Conservation (phyloP, 2,113 vertebrate species). For the Murina feae region DNA sequence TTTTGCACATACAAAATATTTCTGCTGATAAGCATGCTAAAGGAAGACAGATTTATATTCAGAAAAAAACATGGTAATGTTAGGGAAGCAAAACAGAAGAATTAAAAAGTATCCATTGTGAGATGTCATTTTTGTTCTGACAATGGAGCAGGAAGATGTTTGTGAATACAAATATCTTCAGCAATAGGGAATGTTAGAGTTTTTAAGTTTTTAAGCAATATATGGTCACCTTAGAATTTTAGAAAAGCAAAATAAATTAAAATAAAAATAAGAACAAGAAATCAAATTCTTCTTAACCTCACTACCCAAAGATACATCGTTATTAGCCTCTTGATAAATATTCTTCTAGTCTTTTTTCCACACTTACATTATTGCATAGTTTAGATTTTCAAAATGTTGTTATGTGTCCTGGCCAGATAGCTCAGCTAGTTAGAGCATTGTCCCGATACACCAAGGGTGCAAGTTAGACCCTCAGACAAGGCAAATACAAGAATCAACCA, state of each 20-base stretch:
- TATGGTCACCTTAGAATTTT: neutral
- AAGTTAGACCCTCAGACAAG: neutral
- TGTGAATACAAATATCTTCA: neutral
- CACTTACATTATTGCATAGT: neutral
- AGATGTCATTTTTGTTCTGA: neutral
- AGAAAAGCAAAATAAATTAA: neutral
- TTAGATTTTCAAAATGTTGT: neutral
- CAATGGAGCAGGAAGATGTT: neutral
- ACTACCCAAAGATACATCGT: neutral
- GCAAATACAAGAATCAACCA: neutral
- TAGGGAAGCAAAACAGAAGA: constrained; percentile 11
- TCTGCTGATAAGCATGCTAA: constrained; percentile 40
- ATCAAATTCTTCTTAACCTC: neutral
- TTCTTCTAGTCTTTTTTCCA: neutral
- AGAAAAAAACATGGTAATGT: constrained; percentile 38
- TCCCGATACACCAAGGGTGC: neutral
- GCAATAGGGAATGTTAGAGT: neutral
- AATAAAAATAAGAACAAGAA: neutral
- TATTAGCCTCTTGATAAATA: neutral
- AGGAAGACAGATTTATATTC: constrained; percentile 31
- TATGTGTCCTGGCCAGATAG: neutral
- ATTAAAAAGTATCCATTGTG: neutral
- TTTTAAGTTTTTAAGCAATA: neutral
- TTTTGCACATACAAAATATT: neutral
- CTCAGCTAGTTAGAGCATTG: neutral